Percentiles rank a stretch among this genome's conserved stretches.
These are phyloP conservation scores for Luperina nickerlii DNA, from an alignment of 2,888 invertebrate genomes.

Conservation along the genomic window DNA sequence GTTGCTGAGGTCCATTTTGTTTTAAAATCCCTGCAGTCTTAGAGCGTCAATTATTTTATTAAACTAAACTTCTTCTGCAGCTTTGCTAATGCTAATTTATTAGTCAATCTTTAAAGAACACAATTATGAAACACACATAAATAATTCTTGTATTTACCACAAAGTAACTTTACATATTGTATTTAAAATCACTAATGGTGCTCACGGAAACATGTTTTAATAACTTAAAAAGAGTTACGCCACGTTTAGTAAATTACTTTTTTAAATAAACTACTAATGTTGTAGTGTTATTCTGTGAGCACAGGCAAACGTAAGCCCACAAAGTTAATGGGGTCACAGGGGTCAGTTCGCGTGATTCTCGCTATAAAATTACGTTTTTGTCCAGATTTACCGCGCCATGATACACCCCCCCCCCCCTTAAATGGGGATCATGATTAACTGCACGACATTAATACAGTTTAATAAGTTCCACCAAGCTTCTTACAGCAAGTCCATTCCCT, in stretches of 20 bases:
- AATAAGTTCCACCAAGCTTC: constrained; percentile 77
- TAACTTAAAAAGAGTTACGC: constrained; percentile 25
- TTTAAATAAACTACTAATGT: constrained; percentile 60
- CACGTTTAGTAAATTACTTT: constrained; percentile 37
- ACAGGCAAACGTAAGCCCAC: constrained; percentile 40
- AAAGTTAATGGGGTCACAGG: constrained; percentile 79
- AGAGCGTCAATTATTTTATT: constrained; percentile 5
- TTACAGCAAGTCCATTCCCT: constrained; percentile 70
- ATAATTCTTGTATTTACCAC: neutral
- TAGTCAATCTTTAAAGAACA: constrained; percentile 9
- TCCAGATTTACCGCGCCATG: constrained; percentile 82
- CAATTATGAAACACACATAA: neutral
- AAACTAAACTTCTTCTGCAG: constrained; percentile 1
- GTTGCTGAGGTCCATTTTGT: constrained; percentile 60
- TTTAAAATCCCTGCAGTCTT: constrained; percentile 25
- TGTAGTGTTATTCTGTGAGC: constrained; percentile 46
- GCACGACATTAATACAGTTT: constrained; percentile 84
- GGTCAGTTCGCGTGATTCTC: constrained; percentile 87
- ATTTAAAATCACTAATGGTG: constrained; percentile 20
- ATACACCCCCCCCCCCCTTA: constrained; percentile 76
- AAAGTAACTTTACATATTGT: constrained; percentile 5
- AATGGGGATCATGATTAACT: constrained; percentile 85
- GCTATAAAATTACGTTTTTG: constrained; percentile 86
- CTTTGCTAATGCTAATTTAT: constrained; percentile 12
- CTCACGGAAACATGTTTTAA: constrained; percentile 35